Percentiles rank a stretch among this genome's conserved stretches.
phyloP scores from a whole-genome alignment of 2,888 invertebrate genomes.

The Lasioglossum vierecki region DNA sequence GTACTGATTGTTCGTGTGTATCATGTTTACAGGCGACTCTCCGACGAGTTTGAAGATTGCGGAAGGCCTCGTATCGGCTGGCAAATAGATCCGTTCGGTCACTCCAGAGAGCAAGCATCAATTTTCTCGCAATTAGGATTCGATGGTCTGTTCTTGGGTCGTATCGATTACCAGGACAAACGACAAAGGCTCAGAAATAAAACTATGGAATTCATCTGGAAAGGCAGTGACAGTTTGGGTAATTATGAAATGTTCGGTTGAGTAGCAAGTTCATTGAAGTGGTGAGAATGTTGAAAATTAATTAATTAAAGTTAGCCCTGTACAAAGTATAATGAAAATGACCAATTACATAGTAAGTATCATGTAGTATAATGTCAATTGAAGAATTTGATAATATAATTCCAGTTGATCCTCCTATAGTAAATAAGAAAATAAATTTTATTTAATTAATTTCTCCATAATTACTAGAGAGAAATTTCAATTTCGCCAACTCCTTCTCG shows the following conservation, averaged over 20 bases:
- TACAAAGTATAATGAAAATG: too few relatives aligned
- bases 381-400: too few relatives aligned
- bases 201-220: slow-evolving; percentile 94
- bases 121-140: slow-evolving; percentile 93
- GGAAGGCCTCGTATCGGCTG: slow-evolving; percentile 90
- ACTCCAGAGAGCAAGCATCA: slow-evolving; percentile 94
- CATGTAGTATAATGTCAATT: too few relatives aligned
- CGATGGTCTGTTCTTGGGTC: slow-evolving; percentile 94
- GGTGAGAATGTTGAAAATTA: too few relatives aligned
- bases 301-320: too few relatives aligned
- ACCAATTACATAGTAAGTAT: too few relatives aligned
- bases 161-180: slow-evolving; percentile 95
- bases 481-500: too few relatives aligned
- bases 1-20: neutral
- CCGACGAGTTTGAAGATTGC: slow-evolving; percentile 90
- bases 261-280: too few relatives aligned
- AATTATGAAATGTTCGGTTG: slow-evolving; percentile 26
- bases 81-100: slow-evolving; percentile 95
- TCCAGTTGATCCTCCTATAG: too few relatives aligned
- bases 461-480: too few relatives aligned
- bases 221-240: slow-evolving; percentile 90
- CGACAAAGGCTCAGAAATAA: slow-evolving; percentile 85
- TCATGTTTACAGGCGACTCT: slow-evolving; percentile 81
- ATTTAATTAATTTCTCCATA: too few relatives aligned
- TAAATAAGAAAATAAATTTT: too few relatives aligned